These are phyloP conservation scores for Chymomyza caudatula DNA, from an alignment of 2,888 invertebrate genomes.

Conservation along the genomic window DNA sequence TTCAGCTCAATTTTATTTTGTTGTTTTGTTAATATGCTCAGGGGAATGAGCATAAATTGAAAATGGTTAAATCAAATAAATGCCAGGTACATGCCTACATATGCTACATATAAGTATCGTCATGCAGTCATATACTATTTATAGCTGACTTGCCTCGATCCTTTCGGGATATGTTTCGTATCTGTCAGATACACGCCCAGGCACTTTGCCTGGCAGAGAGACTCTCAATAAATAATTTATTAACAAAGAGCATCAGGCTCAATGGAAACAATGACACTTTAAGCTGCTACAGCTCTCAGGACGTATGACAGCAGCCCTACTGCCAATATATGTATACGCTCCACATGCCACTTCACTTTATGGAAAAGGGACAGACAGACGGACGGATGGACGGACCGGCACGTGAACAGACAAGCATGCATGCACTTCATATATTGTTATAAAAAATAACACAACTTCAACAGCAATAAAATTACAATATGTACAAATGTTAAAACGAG, in stretches of 20 bases:
- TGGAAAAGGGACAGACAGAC: not conserved
- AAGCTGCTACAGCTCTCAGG: conserved; percentile 39
- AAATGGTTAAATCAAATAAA: not conserved
- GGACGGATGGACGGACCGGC: not conserved
- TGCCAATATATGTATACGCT: no score
- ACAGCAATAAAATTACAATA: not conserved
- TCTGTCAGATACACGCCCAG: conserved; percentile 33
- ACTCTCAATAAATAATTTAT: conserved; percentile 61
- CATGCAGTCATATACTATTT: not conserved
- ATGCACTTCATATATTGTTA: conserved; percentile 30
- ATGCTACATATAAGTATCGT: not conserved
- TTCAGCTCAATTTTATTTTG: not conserved
- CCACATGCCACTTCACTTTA: conserved; percentile 21
- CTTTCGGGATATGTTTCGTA: conserved; percentile 15
- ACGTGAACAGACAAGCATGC: not conserved
- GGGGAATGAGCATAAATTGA: not conserved
- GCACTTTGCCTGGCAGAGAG: conserved; percentile 13
- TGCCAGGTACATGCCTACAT: not conserved
- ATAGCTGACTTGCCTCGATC: not conserved
- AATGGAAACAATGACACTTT: conserved; percentile 68
- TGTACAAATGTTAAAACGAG: not conserved
- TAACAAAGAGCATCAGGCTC: conserved; percentile 61
- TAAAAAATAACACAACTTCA: not conserved
- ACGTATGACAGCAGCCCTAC: not conserved
- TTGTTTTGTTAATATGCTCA: conserved; percentile 2